Evolutionary conservation across 1,140 invertebrate genomes (phyloP), one percentile per base, ranked within the genome.

Genomic region (Bombus balteatus): DNA sequence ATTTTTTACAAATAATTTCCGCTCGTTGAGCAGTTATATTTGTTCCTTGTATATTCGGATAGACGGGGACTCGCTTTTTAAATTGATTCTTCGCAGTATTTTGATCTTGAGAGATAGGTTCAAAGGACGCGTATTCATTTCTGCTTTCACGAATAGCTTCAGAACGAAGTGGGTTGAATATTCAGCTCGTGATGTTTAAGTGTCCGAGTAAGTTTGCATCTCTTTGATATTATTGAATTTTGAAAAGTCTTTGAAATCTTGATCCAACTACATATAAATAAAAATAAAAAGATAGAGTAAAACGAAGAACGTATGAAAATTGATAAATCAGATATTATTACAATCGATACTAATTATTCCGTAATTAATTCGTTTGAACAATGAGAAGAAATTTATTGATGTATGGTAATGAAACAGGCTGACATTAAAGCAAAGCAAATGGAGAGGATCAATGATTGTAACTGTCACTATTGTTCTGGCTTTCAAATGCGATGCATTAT

Each of bases 381-480:
- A 73, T 82, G 57, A 47, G 71, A 71, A 91, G 62, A 80, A 39
- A 88, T 81, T 62, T 25, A 78, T 74, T 28, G 34, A 68, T 39
- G 77, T 72, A 66, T 12, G 18, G n/a, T 37, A 78, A 47, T 41
- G 34, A 83, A 78, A 79, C 53, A 39, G 47, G 41, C 53, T 73
- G 66, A 89, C 80, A 25, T 81, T 87, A 84, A 82, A 83, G 76
- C 62, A 68, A 86, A 85, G 87, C 72, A 89, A 81, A 71, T 28
- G 78, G 53, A 77, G 57, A 78, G 81, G 83, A 89, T 87, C 85
- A 37, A 28, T 75, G 68, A 53, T 86, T 73, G 83, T 78, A 86
- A 89, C 66, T 80, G 80, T 87, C 86, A 73, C 81, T 39, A 57
- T 74, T 78, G 22, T 53, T 25, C 71, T 65, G 80, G 77, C 87